phyloP scores from a whole-genome alignment of 2,113 vertebrate species.

The Agapornis roseicollis region DNA sequence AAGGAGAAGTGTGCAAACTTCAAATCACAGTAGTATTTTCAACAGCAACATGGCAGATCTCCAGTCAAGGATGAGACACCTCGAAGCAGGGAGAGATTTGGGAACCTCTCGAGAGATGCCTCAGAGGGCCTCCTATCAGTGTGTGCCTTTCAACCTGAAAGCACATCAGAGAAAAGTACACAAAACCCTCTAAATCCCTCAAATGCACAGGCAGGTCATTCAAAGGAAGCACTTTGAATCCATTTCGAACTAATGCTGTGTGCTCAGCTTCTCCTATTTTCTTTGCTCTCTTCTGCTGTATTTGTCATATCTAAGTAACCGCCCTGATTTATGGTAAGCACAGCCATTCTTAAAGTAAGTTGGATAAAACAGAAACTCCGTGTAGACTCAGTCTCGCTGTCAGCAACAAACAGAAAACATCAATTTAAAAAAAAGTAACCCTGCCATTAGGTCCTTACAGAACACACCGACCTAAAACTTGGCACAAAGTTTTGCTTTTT shows the following conservation, averaged over 20 bases:
- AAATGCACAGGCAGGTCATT: fast-evolving
- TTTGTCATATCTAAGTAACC: neutral
- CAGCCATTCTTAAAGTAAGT: neutral
- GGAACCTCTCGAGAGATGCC: neutral
- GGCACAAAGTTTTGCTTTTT: neutral
- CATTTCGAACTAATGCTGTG: neutral
- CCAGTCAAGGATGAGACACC: neutral
- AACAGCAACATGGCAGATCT: neutral
- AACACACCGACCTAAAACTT: neutral
- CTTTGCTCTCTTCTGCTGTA: neutral
- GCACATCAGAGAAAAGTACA: neutral
- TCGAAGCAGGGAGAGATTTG: neutral
- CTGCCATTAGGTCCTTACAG: neutral
- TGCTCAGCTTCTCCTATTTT: neutral
- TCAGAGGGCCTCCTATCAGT: neutral
- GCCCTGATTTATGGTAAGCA: neutral
- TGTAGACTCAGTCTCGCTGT: neutral
- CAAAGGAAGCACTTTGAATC: neutral
- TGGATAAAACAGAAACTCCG: neutral
- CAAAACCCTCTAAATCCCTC: neutral
- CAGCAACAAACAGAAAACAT: neutral
- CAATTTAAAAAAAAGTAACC: neutral
- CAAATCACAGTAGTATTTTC: neutral
- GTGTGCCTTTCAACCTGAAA: neutral
- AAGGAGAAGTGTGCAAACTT: slow-evolving; percentile 19